These are phyloP conservation scores for Phacellophora camtschatica DNA, from an alignment of 30 jellyfish, hydroid and myxozoan genomes.

Conservation along the genomic window DNA sequence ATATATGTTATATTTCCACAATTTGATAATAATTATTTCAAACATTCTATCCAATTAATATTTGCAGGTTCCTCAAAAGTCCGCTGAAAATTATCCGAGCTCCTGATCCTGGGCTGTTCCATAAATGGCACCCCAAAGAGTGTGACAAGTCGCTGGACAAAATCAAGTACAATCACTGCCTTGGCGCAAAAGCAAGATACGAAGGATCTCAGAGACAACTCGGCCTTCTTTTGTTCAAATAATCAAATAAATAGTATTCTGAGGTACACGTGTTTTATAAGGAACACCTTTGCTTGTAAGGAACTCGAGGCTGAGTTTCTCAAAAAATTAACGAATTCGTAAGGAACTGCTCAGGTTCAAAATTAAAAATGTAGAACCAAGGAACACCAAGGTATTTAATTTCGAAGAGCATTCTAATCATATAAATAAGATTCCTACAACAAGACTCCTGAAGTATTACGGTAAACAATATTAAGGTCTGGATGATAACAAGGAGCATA, in stretches of 20 bases:
- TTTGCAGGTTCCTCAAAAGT: slow-evolving; percentile 64
- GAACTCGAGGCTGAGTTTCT: no score
- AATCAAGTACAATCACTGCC: slow-evolving; percentile 77
- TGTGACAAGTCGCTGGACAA: slow-evolving; percentile 74
- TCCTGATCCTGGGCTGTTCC: slow-evolving; percentile 93
- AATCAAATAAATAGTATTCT: slow-evolving; percentile 1
- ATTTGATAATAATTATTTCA: background rate
- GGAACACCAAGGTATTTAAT: no score
- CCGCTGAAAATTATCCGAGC: slow-evolving; percentile 80
- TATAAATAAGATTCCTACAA: no score
- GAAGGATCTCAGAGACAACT: slow-evolving; percentile 96
- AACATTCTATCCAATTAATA: background rate
- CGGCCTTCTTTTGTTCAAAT: slow-evolving; percentile 69
- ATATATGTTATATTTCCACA: background rate
- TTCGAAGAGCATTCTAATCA: no score
- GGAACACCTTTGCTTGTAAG: no score
- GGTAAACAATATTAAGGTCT: no score
- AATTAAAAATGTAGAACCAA: no score
- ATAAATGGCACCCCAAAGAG: slow-evolving; percentile 81
- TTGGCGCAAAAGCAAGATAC: slow-evolving; percentile 97
- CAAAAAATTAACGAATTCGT: no score
- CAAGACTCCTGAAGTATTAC: no score
- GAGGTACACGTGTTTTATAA: no score
- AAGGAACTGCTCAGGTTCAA: no score
- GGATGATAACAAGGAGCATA: no score